phyloP scores from a whole-genome alignment of 2,888 invertebrate genomes.

The Criorhina ranunculi region DNA sequence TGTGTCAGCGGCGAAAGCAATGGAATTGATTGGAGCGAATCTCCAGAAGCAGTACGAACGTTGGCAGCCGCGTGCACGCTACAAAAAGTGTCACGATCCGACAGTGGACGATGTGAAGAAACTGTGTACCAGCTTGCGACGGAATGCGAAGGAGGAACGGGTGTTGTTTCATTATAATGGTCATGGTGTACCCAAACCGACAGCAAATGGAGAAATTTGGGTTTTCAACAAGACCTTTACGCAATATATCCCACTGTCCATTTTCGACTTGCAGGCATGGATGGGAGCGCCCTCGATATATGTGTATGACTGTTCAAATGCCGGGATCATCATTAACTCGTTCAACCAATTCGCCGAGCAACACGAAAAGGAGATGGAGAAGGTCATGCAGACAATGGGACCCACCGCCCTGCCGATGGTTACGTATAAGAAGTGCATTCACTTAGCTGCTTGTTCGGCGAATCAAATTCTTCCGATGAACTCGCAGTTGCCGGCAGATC shows the following conservation, averaged over 20 bases:
- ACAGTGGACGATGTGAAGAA: slow-evolving; percentile 99
- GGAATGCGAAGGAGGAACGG: slow-evolving; percentile 99
- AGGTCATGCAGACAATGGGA: slow-evolving; percentile 81
- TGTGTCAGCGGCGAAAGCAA: slow-evolving; percentile 94
- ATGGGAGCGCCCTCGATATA: slow-evolving; percentile 99
- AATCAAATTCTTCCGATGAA: slow-evolving; percentile 98
- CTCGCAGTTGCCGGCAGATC: slow-evolving; percentile 97
- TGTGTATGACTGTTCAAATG: slow-evolving; percentile 99
- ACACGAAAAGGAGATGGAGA: slow-evolving; percentile 92
- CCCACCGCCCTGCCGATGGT: slow-evolving; percentile 81
- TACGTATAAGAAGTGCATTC: slow-evolving; percentile 95
- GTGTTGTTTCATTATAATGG: slow-evolving; percentile 99
- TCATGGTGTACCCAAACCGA: slow-evolving; percentile 99
- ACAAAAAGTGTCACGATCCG: slow-evolving; percentile 98
- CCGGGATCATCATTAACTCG: slow-evolving; percentile 97
- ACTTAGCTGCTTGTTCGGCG: slow-evolving; percentile 97
- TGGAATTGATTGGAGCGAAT: slow-evolving; percentile 95
- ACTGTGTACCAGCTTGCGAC: slow-evolving; percentile 95
- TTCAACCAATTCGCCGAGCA: slow-evolving; percentile 96
- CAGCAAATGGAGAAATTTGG: slow-evolving; percentile 99
- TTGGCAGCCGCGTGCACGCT: slow-evolving; percentile 99
- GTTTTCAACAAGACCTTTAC: slow-evolving; percentile 99
- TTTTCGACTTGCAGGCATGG: slow-evolving; percentile 99
- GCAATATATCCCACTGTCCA: slow-evolving; percentile 99
- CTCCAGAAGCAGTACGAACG: slow-evolving; percentile 98